A percentile compares a stretch with the other conserved stretches of the same genome.
Conservation (phyloP, 2,113 vertebrate species). For the Sebastes fasciatus region DNA sequence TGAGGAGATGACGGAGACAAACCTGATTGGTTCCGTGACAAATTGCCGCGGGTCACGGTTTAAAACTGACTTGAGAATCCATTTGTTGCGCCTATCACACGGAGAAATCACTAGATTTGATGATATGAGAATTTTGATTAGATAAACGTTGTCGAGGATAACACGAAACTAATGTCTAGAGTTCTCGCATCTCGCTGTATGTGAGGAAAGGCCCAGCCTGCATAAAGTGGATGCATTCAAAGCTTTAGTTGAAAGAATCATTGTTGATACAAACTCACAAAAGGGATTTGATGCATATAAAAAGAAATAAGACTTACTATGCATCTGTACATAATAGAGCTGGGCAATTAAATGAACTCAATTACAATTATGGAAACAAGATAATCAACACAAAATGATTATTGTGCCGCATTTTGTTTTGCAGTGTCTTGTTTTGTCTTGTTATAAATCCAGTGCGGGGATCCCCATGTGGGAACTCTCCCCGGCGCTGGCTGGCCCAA, state of each 20-base stretch:
- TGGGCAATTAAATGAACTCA: too few relatives aligned
- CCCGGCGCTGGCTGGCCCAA: too few relatives aligned
- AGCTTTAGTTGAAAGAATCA: constrained; percentile 23
- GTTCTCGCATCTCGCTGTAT: constrained; percentile 8
- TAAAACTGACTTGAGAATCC: constrained; percentile 63
- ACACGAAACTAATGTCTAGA: constrained; percentile 30
- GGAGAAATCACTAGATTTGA: constrained; percentile 63
- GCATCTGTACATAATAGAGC: too few relatives aligned
- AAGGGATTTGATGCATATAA: constrained; percentile 40
- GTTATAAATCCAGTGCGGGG: too few relatives aligned
- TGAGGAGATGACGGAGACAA: constrained; percentile 76
- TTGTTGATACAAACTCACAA: constrained; percentile 44
- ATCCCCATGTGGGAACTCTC: too few relatives aligned
- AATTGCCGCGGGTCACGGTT: constrained; percentile 72
- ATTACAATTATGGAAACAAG: too few relatives aligned
- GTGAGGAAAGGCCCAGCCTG: constrained; percentile 26
- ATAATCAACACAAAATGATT: too few relatives aligned
- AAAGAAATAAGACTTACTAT: constrained; percentile 18
- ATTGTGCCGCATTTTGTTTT: too few relatives aligned
- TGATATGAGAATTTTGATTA: constrained; percentile 71
- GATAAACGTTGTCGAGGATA: constrained; percentile 72
- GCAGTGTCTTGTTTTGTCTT: too few relatives aligned
- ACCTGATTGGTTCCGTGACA: constrained; percentile 79
- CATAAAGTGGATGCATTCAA: constrained; percentile 20
- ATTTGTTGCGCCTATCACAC: constrained; percentile 73